Conservation (phyloP, 2,888 invertebrate species). For the Sceliomorpha sp. region DNA sequence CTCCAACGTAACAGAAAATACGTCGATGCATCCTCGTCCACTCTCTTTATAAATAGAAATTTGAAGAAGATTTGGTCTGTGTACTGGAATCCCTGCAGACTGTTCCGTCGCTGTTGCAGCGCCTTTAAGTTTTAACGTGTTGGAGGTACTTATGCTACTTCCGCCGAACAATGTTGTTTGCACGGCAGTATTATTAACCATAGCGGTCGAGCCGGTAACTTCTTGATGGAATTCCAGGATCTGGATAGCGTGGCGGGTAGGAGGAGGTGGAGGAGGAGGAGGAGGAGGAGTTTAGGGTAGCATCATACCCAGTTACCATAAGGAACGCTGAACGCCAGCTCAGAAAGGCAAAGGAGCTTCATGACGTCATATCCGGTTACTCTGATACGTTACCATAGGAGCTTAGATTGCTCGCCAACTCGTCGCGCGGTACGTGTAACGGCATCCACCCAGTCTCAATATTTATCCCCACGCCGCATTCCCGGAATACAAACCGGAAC, state of each 20-base stretch:
- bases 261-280: slow-evolving; percentile 9
- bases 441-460: too few relatives aligned
- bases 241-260: slow-evolving; percentile 19
- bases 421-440: too few relatives aligned
- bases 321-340: slow-evolving; percentile 37
- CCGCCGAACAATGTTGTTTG: slow-evolving; percentile 12
- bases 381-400: slow-evolving; percentile 61
- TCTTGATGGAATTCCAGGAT: slow-evolving; percentile 42
- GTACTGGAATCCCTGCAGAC: too few relatives aligned
- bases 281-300: too few relatives aligned
- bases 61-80: too few relatives aligned
- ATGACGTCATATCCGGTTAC: slow-evolving; percentile 72
- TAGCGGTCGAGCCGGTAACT: slow-evolving; percentile 26
- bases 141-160: too few relatives aligned
- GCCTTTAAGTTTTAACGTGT: too few relatives aligned
- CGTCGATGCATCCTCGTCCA: too few relatives aligned
- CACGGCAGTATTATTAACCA: slow-evolving; percentile 16
- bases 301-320: slow-evolving; percentile 26
- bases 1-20: too few relatives aligned
- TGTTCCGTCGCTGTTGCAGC: too few relatives aligned
- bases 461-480: slow-evolving; percentile 32
- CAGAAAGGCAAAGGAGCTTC: slow-evolving; percentile 53
- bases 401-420: slow-evolving; percentile 59
- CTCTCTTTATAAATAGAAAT: too few relatives aligned
- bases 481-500: slow-evolving; percentile 19